Base-by-base conservation (phyloP, 2,113 vertebrate species). In the Tupaia tana region DNA sequence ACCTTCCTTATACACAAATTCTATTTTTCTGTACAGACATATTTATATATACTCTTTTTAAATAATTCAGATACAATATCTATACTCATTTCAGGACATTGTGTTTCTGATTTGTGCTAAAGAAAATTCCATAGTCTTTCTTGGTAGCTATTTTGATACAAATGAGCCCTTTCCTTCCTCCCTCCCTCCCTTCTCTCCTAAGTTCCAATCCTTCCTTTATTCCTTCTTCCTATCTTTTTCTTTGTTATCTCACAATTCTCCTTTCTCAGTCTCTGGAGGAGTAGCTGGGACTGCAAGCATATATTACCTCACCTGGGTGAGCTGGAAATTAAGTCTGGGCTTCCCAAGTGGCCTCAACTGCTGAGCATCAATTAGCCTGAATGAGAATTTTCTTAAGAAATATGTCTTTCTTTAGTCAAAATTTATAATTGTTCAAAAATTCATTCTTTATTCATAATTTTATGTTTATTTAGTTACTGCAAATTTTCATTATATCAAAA, bases 51-150 rank as follows among this genome's bases (percentile, higher is more conserved):
- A 59, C 12, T 56, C 4, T 43, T 66, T 96, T 98, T 95, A 98
- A 90, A 97, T 98, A 97, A 98, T 97, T 97, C 92, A 98, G 31
- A 95, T 87, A 86, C 74, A 92, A 71, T 95, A 7, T 78, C 95
- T 95, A 88, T 85, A 61, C 25, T 95, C 2, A 97, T 98, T 96
- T 59, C 56, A 96, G 77, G 89, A 92, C 92, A 69, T 80, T 95
- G 82, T 84, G 84, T 97, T 97, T 96, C 96, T 97, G 70, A 88
- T 66, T 56, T 71, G 27, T 74, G 73, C 86, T 94, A 74, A 92
- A 96, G 94, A 91, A 92, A 96, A 96, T 74, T 59, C 3, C 43
- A 75, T 25, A 69, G 70, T 90, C 34, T 93, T 96, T 93, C 43
- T 97, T 97, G 9, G 80, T 97, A 59, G 22, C 13, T 83, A 0